Conservation (phyloP, 2,797 vertebrate species). For the Ctenopoma kingsleyae region DNA sequence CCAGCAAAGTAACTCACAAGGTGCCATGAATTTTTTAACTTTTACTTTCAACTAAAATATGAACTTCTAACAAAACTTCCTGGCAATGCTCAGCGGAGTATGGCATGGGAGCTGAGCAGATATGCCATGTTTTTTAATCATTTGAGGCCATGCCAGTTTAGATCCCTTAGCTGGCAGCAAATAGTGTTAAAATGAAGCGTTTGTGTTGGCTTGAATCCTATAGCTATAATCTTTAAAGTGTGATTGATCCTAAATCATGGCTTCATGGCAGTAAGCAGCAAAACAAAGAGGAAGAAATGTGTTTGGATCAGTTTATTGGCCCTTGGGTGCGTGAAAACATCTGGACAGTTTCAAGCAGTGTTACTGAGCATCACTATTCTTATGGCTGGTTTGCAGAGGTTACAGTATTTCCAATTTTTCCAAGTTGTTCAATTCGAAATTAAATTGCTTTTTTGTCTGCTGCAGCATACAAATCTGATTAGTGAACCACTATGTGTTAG, state of each 20-base stretch:
- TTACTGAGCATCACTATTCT: constrained; percentile 15
- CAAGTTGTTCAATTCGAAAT: constrained; percentile 5
- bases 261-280: constrained; percentile 6
- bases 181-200: constrained; percentile 43
- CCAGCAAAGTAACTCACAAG: constrained; percentile 41
- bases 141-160: constrained; percentile 52
- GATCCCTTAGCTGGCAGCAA: constrained; percentile 44
- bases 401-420: constrained; percentile 5
- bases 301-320: constrained; percentile 33
- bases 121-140: constrained; percentile 11
- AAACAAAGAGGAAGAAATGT: constrained; percentile 19
- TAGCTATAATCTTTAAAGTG: constrained; percentile 51
- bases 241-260: constrained; percentile 36
- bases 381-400: constrained; percentile 15
- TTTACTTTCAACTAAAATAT: constrained; percentile 50
- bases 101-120: constrained; percentile 29
- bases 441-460: neutral
- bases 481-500: neutral
- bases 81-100: constrained; percentile 32
- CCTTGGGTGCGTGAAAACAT: constrained; percentile 25
- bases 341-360: constrained; percentile 20
- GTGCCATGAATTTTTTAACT: constrained; percentile 51
- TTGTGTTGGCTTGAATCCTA: constrained; percentile 42
- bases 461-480: neutral
- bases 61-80: constrained; percentile 42